Evolutionary conservation across 2,888 invertebrate genomes (phyloP), one percentile per base, ranked within the genome.

Genomic region (Hyles lineata): DNA sequence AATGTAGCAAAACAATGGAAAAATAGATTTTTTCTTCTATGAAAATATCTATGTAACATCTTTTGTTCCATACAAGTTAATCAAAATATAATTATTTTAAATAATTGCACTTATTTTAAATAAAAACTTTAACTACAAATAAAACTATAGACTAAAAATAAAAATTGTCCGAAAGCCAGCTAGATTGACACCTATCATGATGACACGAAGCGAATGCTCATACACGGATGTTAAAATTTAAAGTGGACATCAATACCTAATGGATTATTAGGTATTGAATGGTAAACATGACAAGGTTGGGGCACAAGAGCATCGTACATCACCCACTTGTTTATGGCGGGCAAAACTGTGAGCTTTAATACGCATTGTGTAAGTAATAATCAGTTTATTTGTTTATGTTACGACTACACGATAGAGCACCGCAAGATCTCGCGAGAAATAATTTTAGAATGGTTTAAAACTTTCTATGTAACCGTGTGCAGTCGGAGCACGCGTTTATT

Each of bases 261-360:
- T 72, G 75, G 82, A 78, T 55, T 17, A 84, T 81, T 74, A 74
- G 75, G 72, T 75, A 78, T 77, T 50, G n/a, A n/a, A 5, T 21
- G 25, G 21, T 84, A 85, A 89, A 88, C 77, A 90, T 91, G 89
- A 79, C 83, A 80, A 81, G 78, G 75, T 80, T 75, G 81, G 80
- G 76, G 74, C n/a, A 58, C 43, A 72, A 21, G 62, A 50, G 74
- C 70, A 73, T 82, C 76, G 73, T 25, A 75, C 76, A 72, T 76
- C 80, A 78, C 82, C 83, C 84, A 79, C 81, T 80, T 69, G 80
- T 88, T 88, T 78, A 93, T 93, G 93, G 92, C 90, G 89, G 87
- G 84, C 79, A 92, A 89, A 86, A 81, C 86, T 84, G 89, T 91
- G 81, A 91, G 85, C 88, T 90, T 90, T 78, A 85, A 88, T 76